Conservation (phyloP, 2,888 invertebrate genomes). For the Mesoligia furuncula region DNA sequence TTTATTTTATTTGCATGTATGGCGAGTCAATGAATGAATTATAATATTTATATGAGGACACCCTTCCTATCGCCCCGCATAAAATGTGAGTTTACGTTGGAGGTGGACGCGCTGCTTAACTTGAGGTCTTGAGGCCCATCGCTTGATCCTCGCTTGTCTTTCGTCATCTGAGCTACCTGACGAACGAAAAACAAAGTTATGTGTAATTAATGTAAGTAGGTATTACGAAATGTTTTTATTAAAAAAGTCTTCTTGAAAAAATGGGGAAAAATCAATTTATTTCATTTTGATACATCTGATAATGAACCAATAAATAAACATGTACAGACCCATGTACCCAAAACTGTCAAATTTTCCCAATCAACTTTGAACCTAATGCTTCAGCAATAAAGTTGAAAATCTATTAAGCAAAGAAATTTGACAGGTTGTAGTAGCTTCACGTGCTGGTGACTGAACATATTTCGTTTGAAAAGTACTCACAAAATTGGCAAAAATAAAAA, state of each 20-base stretch:
- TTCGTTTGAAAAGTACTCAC: neutral
- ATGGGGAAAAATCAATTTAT: too few relatives aligned
- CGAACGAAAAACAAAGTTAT: constrained; percentile 1
- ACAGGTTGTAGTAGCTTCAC: too few relatives aligned
- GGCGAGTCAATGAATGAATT: neutral
- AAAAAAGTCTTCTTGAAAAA: neutral
- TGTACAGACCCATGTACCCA: too few relatives aligned
- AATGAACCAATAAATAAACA: neutral
- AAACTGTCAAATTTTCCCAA: too few relatives aligned
- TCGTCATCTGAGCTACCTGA: constrained; percentile 84
- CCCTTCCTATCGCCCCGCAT: constrained; percentile 84
- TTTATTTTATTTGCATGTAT: constrained; percentile 15
- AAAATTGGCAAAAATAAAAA: neutral
- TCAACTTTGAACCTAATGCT: too few relatives aligned
- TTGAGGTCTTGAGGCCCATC: constrained; percentile 71
- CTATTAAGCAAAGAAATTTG: too few relatives aligned
- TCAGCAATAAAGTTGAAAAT: too few relatives aligned
- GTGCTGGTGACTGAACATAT: neutral
- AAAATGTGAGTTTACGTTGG: constrained; percentile 66
- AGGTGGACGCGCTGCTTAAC: constrained; percentile 66
- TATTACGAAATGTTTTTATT: neutral
- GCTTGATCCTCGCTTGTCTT: constrained; percentile 78
- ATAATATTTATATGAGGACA: constrained; percentile 80
- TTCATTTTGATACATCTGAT: neutral
- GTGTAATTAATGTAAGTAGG: neutral